Conservation (phyloP, 1,140 invertebrate genomes). For the Drosophila sp. region DNA sequence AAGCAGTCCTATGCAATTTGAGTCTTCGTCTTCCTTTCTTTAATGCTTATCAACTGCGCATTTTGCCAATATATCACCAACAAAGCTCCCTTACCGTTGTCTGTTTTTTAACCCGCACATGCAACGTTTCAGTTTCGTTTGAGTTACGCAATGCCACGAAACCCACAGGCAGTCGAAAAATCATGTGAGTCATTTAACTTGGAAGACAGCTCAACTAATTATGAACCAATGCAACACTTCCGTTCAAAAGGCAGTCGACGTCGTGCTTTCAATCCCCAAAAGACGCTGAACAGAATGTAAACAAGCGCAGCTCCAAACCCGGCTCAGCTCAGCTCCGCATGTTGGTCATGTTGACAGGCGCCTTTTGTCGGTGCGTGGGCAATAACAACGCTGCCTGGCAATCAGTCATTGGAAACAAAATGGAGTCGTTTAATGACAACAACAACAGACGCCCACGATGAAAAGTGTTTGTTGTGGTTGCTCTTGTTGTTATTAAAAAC, state of each 20-base stretch:
- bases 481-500: conserved; percentile 54
- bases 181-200: conserved; percentile 73
- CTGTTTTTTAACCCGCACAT: conserved; percentile 15
- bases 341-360: conserved; percentile 53
- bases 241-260: conserved; percentile 32
- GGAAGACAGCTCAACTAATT: conserved; percentile 61
- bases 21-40: conserved; percentile 13
- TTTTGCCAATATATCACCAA: conserved; percentile 36
- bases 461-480: conserved; percentile 29
- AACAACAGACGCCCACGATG: conserved; percentile 29
- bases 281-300: conserved; percentile 51
- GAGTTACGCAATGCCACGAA: conserved; percentile 55
- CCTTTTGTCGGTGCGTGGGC: conserved; percentile 34
- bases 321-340: not conserved
- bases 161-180: conserved; percentile 29
- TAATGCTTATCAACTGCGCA: conserved; percentile 8
- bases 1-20: conserved; percentile 46
- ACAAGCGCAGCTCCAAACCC: conserved; percentile 33
- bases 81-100: conserved; percentile 22
- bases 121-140: conserved; percentile 28
- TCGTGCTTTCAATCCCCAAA: conserved; percentile 33
- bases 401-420: conserved; percentile 72
- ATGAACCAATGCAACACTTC: conserved; percentile 68
- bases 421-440: conserved; percentile 76
- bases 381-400: conserved; percentile 26